Base-by-base conservation (phyloP, 2,888 invertebrate species). In the Chloroclystis v-ata region DNA sequence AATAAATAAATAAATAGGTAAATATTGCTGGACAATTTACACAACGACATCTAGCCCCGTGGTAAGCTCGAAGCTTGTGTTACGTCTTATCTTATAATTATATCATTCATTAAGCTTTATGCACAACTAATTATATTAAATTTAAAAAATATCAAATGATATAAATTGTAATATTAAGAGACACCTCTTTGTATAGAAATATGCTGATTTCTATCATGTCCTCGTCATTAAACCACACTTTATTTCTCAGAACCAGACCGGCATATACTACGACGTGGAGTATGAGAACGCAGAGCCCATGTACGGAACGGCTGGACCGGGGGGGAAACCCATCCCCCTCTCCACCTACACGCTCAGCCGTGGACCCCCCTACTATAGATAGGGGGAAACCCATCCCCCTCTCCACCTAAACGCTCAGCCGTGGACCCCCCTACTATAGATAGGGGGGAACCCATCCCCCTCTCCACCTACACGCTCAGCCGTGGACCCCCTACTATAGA, bases 231-330 rank as follows among this genome's bases (percentile, higher is more conserved):
- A n/a, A n/a, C n/a, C 14, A n/a, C 5, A 6, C n/a, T 33, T 40
- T 43, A 9, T 24, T 40, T 89, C 89, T 43, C 85, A 96, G 96
- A 95, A 95, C 78, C 95, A 95, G 89, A 95, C 93, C 59, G 95
- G 95, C 40, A 95, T 96, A 61, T 96, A 96, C 78, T 96, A 96
- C 69, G 96, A 96, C 68, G 95, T 96, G 20, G 96, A 96, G 56
- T 95, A 95, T 64, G 95, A 95, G 68, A 91, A 91, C 63, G 88
- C 90, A 1, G 91, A 91, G 63, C 82, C 83, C 0, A 88, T 91
- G 54, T 91, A 90, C 58, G 91, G 90, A 4, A 86, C 87, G 16
- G 91, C 91, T 61, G 92, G 10, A 7, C 35, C 20, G n/a, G 32
- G n/a, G 16, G 32, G 32, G 13, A 13, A 33, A 16, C 10, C 16